Evolutionary conservation across 2,113 vertebrate genomes (phyloP), one percentile per base, ranked within the genome.

Genomic region (Sapajus apella): DNA sequence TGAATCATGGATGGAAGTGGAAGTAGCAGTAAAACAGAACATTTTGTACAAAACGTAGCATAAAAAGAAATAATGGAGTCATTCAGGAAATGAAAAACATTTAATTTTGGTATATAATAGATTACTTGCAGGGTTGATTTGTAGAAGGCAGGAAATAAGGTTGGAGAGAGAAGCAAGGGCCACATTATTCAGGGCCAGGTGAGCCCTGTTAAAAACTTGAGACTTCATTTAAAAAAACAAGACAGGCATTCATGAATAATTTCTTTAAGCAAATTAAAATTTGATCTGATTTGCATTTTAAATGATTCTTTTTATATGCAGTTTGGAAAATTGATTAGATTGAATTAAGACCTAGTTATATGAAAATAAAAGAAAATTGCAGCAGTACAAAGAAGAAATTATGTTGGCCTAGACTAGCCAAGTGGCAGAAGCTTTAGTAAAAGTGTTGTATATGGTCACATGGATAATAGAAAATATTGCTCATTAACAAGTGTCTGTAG

Each of bases 81-180:
- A 96, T 92, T 94, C 16, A 55, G 77, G 55, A 95, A 93, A 80
- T 93, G 80, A 81, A 95, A 80, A 12, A 18, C 25, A 80, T 52
- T 92, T 86, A 27, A 79, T 85, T 93, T 94, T 68, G 66, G 8
- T 94, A 84, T 91, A 70, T 82, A 91, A 84, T 64, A 75, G 47
- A 83, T 61, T 87, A 52, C n/a, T 82, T 82, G 16, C 56, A 87
- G 40, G 25, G 12, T 32, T 93, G 32, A 72, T 93, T 97, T 88
- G 20, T 90, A 58, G 84, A 92, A 91, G 9, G 11, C 50, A 92
- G 81, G 72, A 92, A 73, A 86, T 64, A 52, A 94, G 25, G 2
- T 64, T 94, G 66, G 52, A 82, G 18, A 93, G 10, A 4, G 52
- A 87, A 94, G 17, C 8, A 52, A 55, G 18, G 25, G 47, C 1